Percentiles rank a stretch among this genome's conserved stretches.
phyloP scores from a whole-genome alignment of 2,888 invertebrate genomes.

The Amiota communis region DNA sequence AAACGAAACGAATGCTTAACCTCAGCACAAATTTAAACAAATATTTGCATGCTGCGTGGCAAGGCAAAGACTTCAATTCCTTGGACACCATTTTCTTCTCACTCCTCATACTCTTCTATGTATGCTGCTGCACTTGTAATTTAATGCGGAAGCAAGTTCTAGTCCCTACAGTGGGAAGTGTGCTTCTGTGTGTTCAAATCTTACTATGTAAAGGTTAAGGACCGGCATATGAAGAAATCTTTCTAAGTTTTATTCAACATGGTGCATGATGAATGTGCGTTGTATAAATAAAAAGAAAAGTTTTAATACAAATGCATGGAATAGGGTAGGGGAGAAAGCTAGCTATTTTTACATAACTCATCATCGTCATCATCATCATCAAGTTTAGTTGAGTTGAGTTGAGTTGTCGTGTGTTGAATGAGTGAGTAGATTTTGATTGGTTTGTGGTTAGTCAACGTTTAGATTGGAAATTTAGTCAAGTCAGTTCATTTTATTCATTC shows the following conservation, averaged over 20 bases:
- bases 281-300: conserved; percentile 15
- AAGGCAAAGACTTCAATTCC: background rate
- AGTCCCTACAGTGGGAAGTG: too few species aligned
- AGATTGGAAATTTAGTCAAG: too few species aligned
- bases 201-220: conserved; percentile 52
- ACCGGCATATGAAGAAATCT: conserved; percentile 38
- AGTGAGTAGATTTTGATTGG: too few species aligned
- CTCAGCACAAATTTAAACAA: conserved; percentile 72
- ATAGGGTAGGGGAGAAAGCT: background rate
- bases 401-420: background rate
- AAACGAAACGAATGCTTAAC: conserved; percentile 57
- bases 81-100: background rate
- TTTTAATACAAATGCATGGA: background rate
- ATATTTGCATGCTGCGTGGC: conserved; percentile 68
- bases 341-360: too few species aligned
- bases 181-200: background rate
- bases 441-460: too few species aligned
- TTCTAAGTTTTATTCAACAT: background rate
- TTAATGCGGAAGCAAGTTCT: conserved; percentile 44
- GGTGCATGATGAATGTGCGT: conserved; percentile 21
- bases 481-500: background rate
- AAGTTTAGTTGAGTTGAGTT: background rate
- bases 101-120: background rate
- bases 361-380: background rate
- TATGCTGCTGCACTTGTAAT: conserved; percentile 4